These are phyloP conservation scores for Rhopilema esculentum DNA, from an alignment of 30 jellyfish, hydroid and myxozoan species.

Conservation along the genomic window DNA sequence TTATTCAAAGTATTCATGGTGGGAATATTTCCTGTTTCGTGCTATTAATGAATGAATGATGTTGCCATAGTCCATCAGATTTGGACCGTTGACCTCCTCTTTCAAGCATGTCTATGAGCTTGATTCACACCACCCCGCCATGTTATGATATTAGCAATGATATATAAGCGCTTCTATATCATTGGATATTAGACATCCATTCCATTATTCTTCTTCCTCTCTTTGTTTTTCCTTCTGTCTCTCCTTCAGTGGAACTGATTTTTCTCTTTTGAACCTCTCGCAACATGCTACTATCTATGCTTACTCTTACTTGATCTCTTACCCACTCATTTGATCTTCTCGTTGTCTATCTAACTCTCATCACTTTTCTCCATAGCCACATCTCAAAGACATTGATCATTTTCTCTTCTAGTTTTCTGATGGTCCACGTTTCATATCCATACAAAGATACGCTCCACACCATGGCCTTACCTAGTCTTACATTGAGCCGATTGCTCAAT, in stretches of 20 bases:
- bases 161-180: too few species aligned
- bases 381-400: constrained; percentile 2
- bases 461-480: background rate
- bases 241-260: background rate
- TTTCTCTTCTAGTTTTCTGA: background rate
- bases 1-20: too few species aligned
- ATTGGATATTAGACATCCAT: background rate
- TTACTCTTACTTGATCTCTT: background rate
- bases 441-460: background rate
- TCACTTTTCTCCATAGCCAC: background rate
- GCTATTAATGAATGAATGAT: too few species aligned
- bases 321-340: background rate
- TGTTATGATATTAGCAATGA: too few species aligned
- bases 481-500: background rate
- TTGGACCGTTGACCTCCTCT: background rate
- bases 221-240: background rate
- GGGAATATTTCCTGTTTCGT: too few species aligned
- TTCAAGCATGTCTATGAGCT: background rate
- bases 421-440: constrained; percentile 3
- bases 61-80: background rate
- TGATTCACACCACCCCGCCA: background rate
- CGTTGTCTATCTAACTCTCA: background rate
- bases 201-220: background rate
- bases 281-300: background rate
- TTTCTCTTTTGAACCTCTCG: too few species aligned